Conservation (phyloP, 1,140 invertebrate genomes). For the Geopemphigus sp. region DNA sequence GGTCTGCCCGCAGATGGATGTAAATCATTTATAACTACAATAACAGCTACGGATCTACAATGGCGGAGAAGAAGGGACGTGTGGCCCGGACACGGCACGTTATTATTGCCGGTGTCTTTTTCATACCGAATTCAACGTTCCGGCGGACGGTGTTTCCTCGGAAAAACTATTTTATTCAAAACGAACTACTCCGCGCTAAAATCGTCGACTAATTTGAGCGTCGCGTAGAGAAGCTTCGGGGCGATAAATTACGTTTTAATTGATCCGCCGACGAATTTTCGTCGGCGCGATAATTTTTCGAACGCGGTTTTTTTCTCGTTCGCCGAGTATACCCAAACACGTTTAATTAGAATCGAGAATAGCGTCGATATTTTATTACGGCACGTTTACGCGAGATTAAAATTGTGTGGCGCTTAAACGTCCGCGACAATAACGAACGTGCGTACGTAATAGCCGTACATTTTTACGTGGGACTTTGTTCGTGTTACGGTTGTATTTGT, state of each 20-base stretch:
- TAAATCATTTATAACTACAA: constrained; percentile 38
- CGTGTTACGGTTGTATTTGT: not conserved
- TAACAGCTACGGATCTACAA: constrained; percentile 20
- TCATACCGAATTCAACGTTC: not conserved
- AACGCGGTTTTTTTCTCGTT: too few relatives aligned
- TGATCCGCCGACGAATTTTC: not conserved
- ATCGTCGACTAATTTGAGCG: not conserved
- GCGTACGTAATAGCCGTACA: not conserved
- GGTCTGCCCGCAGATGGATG: not conserved
- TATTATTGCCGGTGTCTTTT: constrained; percentile 1
- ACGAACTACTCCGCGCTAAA: not conserved
- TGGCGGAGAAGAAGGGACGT: not conserved
- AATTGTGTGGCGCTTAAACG: not conserved
- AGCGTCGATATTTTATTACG: too few relatives aligned
- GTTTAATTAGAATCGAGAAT: too few relatives aligned
- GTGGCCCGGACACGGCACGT: not conserved
- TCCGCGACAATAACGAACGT: too few relatives aligned
- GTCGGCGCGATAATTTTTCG: not conserved
- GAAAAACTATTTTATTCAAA: constrained; percentile 14
- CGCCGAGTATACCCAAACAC: too few relatives aligned
- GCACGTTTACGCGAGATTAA: not conserved
- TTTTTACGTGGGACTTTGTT: not conserved
- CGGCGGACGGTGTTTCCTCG: not conserved
- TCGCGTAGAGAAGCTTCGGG: not conserved
- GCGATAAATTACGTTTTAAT: not conserved